A percentile compares a stretch with the other conserved stretches of the same genome.
These are phyloP conservation scores for Triplophysa bombifrons DNA, from an alignment of 2,797 vertebrate species.

Conservation along the genomic window DNA sequence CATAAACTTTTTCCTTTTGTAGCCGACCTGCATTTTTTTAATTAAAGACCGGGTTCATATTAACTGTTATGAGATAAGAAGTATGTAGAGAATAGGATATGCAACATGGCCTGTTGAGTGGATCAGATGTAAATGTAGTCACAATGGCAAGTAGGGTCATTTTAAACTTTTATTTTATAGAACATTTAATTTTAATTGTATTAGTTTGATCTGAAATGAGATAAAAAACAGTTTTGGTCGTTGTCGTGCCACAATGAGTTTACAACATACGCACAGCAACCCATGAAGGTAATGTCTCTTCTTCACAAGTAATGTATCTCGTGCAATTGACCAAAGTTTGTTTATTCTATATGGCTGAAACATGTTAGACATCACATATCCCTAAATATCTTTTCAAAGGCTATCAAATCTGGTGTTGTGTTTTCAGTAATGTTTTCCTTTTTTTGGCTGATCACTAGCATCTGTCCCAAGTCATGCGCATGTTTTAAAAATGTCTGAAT, in stretches of 20 bases:
- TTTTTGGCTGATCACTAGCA: background rate
- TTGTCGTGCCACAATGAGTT: no score
- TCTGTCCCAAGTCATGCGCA: no score
- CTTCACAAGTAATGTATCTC: no score
- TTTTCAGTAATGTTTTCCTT: background rate
- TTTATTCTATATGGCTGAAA: no score
- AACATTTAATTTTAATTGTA: background rate
- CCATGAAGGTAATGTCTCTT: no score
- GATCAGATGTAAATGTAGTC: no score
- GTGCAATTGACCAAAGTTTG: background rate
- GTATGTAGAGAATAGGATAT: background rate
- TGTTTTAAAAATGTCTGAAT: no score
- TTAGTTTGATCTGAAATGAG: background rate
- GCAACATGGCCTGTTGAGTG: background rate
- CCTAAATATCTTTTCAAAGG: no score
- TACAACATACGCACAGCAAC: no score
- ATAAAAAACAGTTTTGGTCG: no score
- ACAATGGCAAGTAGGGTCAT: background rate
- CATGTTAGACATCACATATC: no score
- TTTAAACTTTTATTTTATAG: background rate
- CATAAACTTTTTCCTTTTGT: conserved; percentile 22
- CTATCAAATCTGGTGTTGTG: background rate
- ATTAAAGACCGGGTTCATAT: background rate
- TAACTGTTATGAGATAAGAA: background rate
- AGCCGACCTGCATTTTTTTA: background rate